Conservation (phyloP, 1,140 invertebrate genomes). For the Piezodorus guildinii region DNA sequence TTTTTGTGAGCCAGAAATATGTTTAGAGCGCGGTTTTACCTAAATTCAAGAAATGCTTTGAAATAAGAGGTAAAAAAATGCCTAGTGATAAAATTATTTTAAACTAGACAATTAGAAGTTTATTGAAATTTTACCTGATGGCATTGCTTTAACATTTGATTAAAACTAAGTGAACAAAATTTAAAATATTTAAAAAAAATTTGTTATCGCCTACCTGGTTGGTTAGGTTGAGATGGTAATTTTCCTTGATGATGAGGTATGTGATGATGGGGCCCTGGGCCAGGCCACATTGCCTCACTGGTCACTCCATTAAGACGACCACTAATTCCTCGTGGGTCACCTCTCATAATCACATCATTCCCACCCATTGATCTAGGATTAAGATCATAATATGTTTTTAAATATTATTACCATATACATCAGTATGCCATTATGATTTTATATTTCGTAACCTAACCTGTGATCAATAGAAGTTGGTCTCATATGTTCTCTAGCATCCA, state of each 20-base stretch:
- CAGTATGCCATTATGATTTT: neutral
- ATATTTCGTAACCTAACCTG: conserved; percentile 14
- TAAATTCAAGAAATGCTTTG: too few species aligned
- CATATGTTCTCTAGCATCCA: conserved; percentile 54
- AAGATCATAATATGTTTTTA: neutral
- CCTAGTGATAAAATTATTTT: too few species aligned
- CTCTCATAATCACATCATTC: conserved; percentile 47
- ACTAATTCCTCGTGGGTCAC: conserved; percentile 61
- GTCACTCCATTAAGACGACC: conserved; percentile 52
- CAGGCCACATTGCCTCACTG: conserved; percentile 61
- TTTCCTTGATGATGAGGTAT: conserved; percentile 34
- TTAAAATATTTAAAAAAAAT: neutral
- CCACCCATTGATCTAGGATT: conserved; percentile 34
- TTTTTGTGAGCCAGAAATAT: too few species aligned
- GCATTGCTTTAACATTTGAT: too few species aligned
- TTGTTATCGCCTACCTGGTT: conserved; percentile 20
- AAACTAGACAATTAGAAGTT: too few species aligned
- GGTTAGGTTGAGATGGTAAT: conserved; percentile 29
- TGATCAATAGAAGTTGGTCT: conserved; percentile 39
- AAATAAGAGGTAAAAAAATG: too few species aligned
- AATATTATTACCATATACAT: conserved; percentile 1
- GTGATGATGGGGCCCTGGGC: conserved; percentile 33
- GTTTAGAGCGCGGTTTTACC: too few species aligned
- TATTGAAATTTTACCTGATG: too few species aligned
- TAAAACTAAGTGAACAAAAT: too few species aligned